A percentile compares a stretch with the other conserved stretches of the same genome.
phyloP scores from a whole-genome alignment of 2,113 vertebrate species.

The Etheostoma spectabile region DNA sequence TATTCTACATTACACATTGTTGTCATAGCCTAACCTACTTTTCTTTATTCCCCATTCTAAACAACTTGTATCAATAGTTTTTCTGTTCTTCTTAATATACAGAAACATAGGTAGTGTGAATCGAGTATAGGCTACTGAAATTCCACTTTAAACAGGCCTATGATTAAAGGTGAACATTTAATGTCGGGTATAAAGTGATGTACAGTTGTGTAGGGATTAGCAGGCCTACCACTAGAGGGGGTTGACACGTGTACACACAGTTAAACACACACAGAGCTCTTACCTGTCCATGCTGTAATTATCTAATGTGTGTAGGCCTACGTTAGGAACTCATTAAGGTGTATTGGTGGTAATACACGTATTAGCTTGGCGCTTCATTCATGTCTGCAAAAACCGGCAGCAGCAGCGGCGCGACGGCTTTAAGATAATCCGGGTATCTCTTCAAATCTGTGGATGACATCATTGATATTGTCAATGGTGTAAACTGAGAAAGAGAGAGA shows the following conservation, averaged over 20 bases:
- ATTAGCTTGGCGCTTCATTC: conserved; percentile 25
- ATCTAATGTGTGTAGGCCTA: background rate
- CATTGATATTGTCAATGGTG: conserved; percentile 83
- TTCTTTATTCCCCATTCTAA: background rate
- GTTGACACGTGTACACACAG: background rate
- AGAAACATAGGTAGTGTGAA: no score
- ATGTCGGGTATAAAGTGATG: background rate
- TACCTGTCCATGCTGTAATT: no score
- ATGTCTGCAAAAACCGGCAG: conserved; percentile 5
- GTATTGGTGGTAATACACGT: background rate
- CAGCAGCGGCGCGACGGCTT: conserved; percentile 52
- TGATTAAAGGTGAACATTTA: background rate
- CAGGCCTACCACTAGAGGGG: background rate
- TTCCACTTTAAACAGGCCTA: background rate
- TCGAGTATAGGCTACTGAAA: background rate
- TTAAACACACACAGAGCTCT: background rate
- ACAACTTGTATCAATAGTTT: background rate
- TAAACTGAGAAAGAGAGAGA: conserved; percentile 70
- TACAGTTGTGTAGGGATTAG: no score
- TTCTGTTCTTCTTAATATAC: background rate
- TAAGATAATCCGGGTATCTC: conserved; percentile 84
- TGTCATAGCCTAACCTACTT: no score
- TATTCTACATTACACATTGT: background rate
- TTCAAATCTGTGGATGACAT: conserved; percentile 82
- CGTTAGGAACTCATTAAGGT: no score